Base-by-base conservation (phyloP, 2,797 vertebrate species). In the Myotis daubentonii region DNA sequence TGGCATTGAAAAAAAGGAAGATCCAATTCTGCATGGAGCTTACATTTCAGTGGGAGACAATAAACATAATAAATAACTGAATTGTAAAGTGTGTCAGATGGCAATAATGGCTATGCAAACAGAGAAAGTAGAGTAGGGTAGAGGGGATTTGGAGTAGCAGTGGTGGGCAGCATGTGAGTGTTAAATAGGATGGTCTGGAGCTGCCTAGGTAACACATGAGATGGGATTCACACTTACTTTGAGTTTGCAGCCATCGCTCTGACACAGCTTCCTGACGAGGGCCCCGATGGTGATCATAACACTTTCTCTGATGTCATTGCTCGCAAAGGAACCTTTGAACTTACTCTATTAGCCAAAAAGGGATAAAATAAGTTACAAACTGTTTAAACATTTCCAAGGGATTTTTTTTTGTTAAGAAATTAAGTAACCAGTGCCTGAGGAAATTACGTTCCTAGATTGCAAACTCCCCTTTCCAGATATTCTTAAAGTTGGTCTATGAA, bases 281-380 rank as follows among this genome's bases (percentile, higher is more conserved):
- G 99, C 99, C 74, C 99, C 99, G 96, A 99, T 99, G 94, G 99
- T 98, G 97, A 99, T 99, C 97, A 99, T 98, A 57, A 99, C 97
- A 1, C 99, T 99, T 98, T 99, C 99, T 98, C 98, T 99, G 96
- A 99, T 99, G 95, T 99, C 99, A n/a, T 89, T 97, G 94, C 98
- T 99, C 53, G 98, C 99, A 0, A 99, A 99, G 76, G 99, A 99
- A 83, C 98, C 98, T 92, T 99, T 99, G 94, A 98, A 99, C 95
- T 98, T 99, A 65, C 98, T 98, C 99, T 99, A 95, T 94, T 85
- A 91, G 13, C 66, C 62, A 97, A 96, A 97, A 96, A 97, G 85
- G 20, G 23, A 91, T 38, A 94, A 85, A 94, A 88, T 0, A 76
- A 49, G 6, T 91, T 79, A 94, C 20, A 76, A 85, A 66, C 80